Evolutionary conservation across 2,797 vertebrate genomes (phyloP), one percentile per base, ranked within the genome.

Genomic region (Garrulus glandarius): DNA sequence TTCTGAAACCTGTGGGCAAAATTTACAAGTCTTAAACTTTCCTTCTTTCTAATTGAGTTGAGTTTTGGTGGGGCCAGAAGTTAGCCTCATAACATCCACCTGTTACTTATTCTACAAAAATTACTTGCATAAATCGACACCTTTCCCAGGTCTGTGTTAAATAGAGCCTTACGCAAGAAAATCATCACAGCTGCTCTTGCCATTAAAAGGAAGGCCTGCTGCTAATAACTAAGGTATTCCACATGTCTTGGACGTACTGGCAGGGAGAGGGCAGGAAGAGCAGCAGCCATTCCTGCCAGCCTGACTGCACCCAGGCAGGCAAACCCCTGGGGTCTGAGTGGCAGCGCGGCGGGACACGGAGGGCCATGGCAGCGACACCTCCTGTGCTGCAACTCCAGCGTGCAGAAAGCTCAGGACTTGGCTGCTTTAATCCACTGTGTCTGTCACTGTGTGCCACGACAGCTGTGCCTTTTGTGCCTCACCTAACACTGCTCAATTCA

Each of bases 301-400:
- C 41, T 10, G 37, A 29, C 64, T 55, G 59, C 44, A 15, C 19
- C 1, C 1, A 16, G 37, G 5, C 69, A 37, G 75, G 29, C 16
- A 46, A 11, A 17, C 5, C 15, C 32, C 17, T 12, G 55, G 11
- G 57, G 8, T 36, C 3, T 32, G 41, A 32, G 56, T 13, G 27
- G 65, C 47, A 41, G 56, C 7, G 1, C 39, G 6, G 34, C 4
- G 5, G 43, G 63, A 10, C 15, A 5, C 0, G 0, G 6, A 4
- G 34, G n/a, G 44, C 11, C 0, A 0, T 0, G 26, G 36, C 79
- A 55, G 11, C 27, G 49, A 44, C 30, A 22, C 13, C n/a, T 43
- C 24, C 5, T 24, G 5, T 9, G 29, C 59, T 27, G 18, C 14
- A 26, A 27, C 15, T 36, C 13, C 5, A 21, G 32, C 0, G 0